Percentiles rank a stretch among this genome's conserved stretches.
Evolutionary conservation across 2,797 vertebrate species (phyloP).

Genomic region (Sebastes iracundus): DNA sequence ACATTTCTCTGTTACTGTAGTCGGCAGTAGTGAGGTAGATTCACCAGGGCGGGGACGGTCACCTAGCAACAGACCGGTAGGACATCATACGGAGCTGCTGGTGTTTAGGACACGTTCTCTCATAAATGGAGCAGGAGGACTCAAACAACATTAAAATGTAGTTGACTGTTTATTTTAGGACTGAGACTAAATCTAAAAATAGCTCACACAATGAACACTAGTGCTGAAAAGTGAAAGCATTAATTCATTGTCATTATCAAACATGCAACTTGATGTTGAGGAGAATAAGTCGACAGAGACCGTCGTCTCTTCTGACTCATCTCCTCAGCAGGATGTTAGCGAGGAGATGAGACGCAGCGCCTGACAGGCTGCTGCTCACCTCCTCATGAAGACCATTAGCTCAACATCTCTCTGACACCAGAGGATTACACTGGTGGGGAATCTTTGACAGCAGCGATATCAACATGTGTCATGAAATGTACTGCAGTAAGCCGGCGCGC

Average conservation of each 20-base stretch:
- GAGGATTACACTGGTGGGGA: neutral
- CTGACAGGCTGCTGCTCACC: conserved; percentile 28
- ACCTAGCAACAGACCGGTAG: neutral
- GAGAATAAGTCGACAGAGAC: conserved; percentile 2
- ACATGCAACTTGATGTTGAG: conserved; percentile 9
- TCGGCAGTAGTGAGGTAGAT: neutral
- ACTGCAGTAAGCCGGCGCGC: conserved; percentile 5
- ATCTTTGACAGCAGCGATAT: conserved; percentile 26
- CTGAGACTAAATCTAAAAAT: neutral
- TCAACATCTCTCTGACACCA: conserved; percentile 30
- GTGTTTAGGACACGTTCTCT: neutral
- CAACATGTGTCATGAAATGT: conserved; percentile 14
- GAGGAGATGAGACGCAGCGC: neutral
- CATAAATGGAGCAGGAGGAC: neutral
- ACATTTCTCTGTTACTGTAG: too few relatives aligned
- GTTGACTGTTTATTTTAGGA: neutral
- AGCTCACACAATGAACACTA: neutral
- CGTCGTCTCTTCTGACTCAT: conserved; percentile 42
- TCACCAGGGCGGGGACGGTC: neutral
- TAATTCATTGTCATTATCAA: neutral
- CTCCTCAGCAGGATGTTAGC: neutral
- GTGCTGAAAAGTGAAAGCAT: neutral
- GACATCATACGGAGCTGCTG: too few relatives aligned
- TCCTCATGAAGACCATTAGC: conserved; percentile 34
- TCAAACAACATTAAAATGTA: neutral